Evolutionary conservation across 2,888 invertebrate genomes (phyloP).

Genomic region (Rhyacophila evoluta): DNA sequence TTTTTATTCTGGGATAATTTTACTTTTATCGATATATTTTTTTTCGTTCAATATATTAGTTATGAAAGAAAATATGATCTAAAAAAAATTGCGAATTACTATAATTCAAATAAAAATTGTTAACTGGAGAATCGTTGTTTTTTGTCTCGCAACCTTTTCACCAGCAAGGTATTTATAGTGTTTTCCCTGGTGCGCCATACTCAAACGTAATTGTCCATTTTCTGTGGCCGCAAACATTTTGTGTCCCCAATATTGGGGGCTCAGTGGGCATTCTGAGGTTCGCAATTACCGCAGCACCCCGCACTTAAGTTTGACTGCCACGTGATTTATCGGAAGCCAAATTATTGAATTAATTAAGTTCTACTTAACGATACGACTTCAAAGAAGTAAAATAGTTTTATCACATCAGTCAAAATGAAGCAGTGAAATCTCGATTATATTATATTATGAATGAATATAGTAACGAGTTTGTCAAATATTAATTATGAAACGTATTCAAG

Average conservation of each 20-base stretch:
- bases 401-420: no score
- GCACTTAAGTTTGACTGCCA: background rate
- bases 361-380: background rate
- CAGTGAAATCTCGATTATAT: no score
- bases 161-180: background rate
- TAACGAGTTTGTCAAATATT: no score
- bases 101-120: no score
- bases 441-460: no score
- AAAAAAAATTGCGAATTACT: no score
- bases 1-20: no score
- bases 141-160: background rate
- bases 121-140: background rate
- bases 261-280: background rate
- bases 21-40: no score
- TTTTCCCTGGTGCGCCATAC: background rate
- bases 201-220: slow-evolving; percentile 9
- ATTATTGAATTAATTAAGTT: background rate
- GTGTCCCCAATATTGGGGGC: background rate
- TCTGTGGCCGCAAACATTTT: background rate
- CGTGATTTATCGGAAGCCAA: background rate
- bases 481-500: no score
- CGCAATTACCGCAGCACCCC: background rate
- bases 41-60: no score
- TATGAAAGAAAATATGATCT: no score
- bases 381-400: background rate